Percentiles rank a stretch among this genome's conserved stretches.
phyloP scores from a whole-genome alignment of 2,797 vertebrate genomes.

The Delichon dasypus region DNA sequence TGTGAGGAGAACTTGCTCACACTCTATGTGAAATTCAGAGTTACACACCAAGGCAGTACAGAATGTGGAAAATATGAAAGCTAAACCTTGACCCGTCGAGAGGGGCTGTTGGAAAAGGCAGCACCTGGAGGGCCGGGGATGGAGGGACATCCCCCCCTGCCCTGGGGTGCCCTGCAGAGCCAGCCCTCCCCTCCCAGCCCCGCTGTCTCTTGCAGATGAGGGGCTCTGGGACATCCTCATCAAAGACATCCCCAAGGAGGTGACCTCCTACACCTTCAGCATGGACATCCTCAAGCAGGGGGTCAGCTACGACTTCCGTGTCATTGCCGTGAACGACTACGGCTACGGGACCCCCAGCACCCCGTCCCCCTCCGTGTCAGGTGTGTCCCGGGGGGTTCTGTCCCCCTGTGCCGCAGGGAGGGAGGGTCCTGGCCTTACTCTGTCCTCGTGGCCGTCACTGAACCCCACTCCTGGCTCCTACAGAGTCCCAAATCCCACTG shows the following conservation, averaged over 20 bases:
- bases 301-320: constrained; percentile 95
- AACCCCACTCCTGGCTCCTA: background rate
- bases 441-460: fast-evolving
- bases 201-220: constrained; percentile 80
- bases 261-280: constrained; percentile 95
- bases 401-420: background rate
- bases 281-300: constrained; percentile 95
- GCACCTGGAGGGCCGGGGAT: fast-evolving
- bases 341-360: constrained; percentile 94
- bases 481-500: background rate
- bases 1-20: background rate
- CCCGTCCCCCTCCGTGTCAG: constrained; percentile 93
- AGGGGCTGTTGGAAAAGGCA: background rate
- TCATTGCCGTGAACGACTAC: constrained; percentile 94
- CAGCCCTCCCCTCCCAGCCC: background rate
- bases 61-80: background rate
- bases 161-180: background rate
- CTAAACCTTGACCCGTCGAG: background rate
- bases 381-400: constrained; percentile 49
- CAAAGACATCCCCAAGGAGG: constrained; percentile 97
- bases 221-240: constrained; percentile 98
- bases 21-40: background rate
- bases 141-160: fast-evolving
- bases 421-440: background rate
- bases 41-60: too few relatives aligned